Evolutionary conservation across 2,113 vertebrate species (phyloP), one percentile per base, ranked within the genome.

Genomic region (Chaetura pelagica): DNA sequence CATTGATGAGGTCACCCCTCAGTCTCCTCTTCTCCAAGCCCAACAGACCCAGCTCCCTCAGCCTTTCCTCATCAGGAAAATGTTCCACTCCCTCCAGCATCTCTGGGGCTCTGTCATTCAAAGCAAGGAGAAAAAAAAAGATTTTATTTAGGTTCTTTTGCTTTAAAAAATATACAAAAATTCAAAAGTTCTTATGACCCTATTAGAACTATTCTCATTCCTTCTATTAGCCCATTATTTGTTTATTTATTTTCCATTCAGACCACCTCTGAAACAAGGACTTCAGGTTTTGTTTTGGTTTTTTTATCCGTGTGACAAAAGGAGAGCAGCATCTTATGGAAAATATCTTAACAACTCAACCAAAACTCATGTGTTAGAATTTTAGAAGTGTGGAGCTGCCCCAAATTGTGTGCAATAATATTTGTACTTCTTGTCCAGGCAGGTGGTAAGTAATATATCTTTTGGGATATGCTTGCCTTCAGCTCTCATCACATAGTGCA

Each of bases 361-460:
- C 67, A 62, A 84, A 87, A 67, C 54, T 73, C 66, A 8, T 69
- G 38, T 78, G 72, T 89, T 74, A 80, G 38, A 35, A 64, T 73
- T 87, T 52, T 46, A 46, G 34, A 76, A 95, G 66, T 46, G 32
- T 58, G 79, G 64, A 67, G 32, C 72, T 75, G 72, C 46, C 89
- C 62, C 42, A 74, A 68, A 86, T 34, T 88, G 30, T 52, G 34
- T 52, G 71, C 38, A 79, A 78, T 87, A 89, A 94, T 90, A 92
- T 90, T 92, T 76, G 40, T 84, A 61, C 55, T 90, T 84, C 94
- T 94, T 74, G 63, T 72, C 67, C 68, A 59, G 66, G 80, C 93
- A 94, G 91, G 94, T 96, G 93, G 89, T 63, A 77, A 77, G 83
- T 75, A 86, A 95, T 95, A 84, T 64, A 91, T 94, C 80, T 94